Evolutionary conservation across 2,888 invertebrate genomes (phyloP).

Genomic region (Brachypterus glaber): DNA sequence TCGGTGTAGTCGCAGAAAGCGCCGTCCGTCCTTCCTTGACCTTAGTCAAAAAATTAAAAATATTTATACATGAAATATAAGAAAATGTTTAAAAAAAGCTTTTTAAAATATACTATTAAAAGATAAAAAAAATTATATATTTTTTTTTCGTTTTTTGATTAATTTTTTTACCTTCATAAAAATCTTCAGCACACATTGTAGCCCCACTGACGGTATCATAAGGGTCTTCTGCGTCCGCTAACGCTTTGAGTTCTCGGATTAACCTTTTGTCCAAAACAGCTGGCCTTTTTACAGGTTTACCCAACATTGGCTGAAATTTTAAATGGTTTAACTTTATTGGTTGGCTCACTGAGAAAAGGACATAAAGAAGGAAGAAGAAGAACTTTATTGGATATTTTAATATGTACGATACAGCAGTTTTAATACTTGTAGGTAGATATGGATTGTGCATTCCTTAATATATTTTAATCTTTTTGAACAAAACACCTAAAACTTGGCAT

Average conservation of each 20-base stretch:
- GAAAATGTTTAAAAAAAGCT: constrained; percentile 5
- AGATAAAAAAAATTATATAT: constrained; percentile 4
- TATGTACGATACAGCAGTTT: too few species aligned
- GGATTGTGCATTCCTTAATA: too few species aligned
- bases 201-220: constrained; percentile 83
- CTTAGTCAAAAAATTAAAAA: constrained; percentile 38
- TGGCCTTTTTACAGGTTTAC: constrained; percentile 70
- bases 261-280: constrained; percentile 76
- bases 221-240: constrained; percentile 68
- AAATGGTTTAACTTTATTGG: too few species aligned
- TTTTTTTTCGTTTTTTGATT: neutral
- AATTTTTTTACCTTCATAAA: constrained; percentile 75
- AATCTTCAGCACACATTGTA: constrained; percentile 95
- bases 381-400: too few species aligned
- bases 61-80: neutral
- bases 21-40: constrained; percentile 91
- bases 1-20: constrained; percentile 92
- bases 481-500: too few species aligned
- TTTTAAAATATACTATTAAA: constrained; percentile 7
- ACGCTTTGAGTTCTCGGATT: constrained; percentile 65
- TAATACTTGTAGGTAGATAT: too few species aligned
- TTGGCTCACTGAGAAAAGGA: too few species aligned
- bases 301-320: constrained; percentile 76
- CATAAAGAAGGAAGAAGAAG: too few species aligned
- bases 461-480: too few species aligned